Base-by-base conservation (phyloP, 2,113 vertebrate genomes). In the Myrmophylax atrothorax region DNA sequence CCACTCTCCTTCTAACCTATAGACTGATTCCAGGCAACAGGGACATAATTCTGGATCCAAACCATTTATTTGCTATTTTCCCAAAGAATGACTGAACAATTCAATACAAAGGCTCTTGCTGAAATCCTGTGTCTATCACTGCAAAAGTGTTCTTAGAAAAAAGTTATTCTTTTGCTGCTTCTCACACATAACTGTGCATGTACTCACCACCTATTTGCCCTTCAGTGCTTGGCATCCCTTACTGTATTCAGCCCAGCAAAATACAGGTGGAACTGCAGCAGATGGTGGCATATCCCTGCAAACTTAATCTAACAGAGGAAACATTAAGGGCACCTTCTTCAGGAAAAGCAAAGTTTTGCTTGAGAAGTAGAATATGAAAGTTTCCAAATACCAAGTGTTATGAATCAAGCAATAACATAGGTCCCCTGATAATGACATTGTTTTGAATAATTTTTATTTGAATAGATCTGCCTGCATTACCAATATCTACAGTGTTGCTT, bases 401-500 rank as follows among this genome's bases (percentile, higher is more conserved):
- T 66, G 52, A 92, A 93, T 72, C 60, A 63, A 78, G 73, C 73
- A 94, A 92, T 70, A 93, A 89, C 46, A 49, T 26, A 75, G 24
- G 56, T 87, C 24, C 5, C 9, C 60, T 75, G 90, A 77, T 93
- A 85, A 92, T 76, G 69, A 68, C 47, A 72, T 42, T 62, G 25
- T 49, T 84, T 77, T 60, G 31, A 92, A 87, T 93, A 68, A 49
- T 81, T 93, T 89, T 81, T 75, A 40, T 94, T 95, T 92, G 8
- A 80, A 53, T 86, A 87, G 52, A 62, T 75, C 79, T 93, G 56
- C 64, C 49, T 60, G 68, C 42, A 53, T 74, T 96, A 70, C 76
- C 47, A 72, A 26, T 93, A 94, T 81, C 90, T 88, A 26, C 10
- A 6, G 58, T 84, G 94, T 96, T 96, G 92, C 96, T 84, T 96